Conservation (phyloP, 2,113 vertebrate species). For the Chloropsis cyanopogon region DNA sequence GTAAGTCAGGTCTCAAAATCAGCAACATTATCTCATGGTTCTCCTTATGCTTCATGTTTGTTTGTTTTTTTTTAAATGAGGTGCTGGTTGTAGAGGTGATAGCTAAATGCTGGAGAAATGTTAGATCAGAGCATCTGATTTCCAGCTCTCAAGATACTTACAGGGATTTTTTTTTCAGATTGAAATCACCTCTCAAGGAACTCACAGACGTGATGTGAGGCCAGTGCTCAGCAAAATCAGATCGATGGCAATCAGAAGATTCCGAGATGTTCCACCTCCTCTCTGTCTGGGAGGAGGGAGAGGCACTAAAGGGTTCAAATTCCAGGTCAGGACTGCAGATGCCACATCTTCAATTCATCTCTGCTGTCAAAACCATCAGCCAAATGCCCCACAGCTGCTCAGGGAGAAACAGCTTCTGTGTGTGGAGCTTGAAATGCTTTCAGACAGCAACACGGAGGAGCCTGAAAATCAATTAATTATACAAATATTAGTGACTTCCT, state of each 20-base stretch:
- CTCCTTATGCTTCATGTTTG: not conserved
- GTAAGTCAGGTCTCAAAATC: not conserved
- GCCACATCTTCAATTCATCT: not conserved
- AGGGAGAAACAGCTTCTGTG: not conserved
- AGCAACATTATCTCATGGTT: not conserved
- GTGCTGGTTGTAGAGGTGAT: not conserved
- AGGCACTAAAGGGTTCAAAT: not conserved
- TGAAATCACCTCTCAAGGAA: not conserved
- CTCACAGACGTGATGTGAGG: rapidly evolving
- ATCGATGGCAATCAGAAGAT: not conserved
- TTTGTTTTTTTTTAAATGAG: not conserved
- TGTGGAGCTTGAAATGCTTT: not conserved
- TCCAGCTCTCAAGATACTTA: not conserved
- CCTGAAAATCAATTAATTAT: slow-evolving; percentile 16
- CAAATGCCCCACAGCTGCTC: not conserved
- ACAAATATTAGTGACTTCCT: not conserved
- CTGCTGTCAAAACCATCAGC: not conserved
- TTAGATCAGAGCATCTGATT: not conserved
- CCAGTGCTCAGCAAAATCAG: not conserved
- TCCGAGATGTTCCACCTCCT: rapidly evolving
- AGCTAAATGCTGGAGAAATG: not conserved
- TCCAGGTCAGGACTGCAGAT: not conserved
- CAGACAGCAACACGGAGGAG: not conserved
- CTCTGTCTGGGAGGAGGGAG: not conserved
- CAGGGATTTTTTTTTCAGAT: not conserved